Evolutionary conservation across 2,888 invertebrate species (phyloP).

Genomic region (Caenorhabditis angaria): DNA sequence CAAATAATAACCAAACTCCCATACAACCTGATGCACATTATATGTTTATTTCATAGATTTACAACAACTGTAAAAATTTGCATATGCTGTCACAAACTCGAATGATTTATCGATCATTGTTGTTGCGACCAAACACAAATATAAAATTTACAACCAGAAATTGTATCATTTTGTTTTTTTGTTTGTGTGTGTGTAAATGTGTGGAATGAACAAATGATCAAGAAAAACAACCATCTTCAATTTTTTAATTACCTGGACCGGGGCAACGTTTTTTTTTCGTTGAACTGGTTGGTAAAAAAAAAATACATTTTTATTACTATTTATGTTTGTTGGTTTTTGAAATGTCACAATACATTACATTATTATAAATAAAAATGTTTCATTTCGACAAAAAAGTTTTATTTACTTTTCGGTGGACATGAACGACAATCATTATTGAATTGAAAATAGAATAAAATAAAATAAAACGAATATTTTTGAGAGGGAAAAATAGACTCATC

Average conservation of each 20-base stretch:
- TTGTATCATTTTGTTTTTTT: conserved; percentile 3
- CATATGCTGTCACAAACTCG: neutral
- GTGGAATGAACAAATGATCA: neutral
- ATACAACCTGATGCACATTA: neutral
- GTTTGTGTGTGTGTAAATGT: too few species aligned
- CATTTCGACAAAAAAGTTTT: neutral
- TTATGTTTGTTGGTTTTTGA: neutral
- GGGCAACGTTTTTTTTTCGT: neutral
- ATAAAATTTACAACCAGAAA: neutral
- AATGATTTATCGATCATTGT: conserved; percentile 2
- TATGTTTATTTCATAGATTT: neutral
- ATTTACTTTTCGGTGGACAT: neutral
- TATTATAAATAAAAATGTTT: neutral
- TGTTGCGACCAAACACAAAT: neutral
- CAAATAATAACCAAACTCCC: neutral
- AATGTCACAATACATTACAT: neutral
- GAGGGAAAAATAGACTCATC: neutral
- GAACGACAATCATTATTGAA: neutral
- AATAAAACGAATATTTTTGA: neutral
- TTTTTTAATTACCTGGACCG: neutral
- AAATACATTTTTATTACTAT: too few species aligned
- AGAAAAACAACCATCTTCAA: neutral
- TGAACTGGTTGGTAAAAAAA: neutral
- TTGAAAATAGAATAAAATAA: too few species aligned
- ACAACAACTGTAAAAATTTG: neutral